Conservation (phyloP, 2,797 vertebrate genomes). For the Chiroxiphia lanceolata region DNA sequence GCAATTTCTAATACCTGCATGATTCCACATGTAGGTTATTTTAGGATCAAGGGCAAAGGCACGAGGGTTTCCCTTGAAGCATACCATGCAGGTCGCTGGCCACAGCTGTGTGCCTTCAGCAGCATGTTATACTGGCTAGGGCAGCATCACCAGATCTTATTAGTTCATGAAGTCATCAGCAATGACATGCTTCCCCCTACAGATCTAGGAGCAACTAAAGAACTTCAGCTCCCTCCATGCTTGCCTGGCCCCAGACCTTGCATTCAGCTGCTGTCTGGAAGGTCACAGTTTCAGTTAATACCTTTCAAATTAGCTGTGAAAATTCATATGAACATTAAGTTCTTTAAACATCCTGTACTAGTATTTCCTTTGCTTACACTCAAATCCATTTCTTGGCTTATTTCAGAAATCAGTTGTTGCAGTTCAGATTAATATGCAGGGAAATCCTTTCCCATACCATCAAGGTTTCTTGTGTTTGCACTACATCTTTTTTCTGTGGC, state of each 20-base stretch:
- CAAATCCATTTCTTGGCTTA: not conserved
- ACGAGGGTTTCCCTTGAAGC: not conserved
- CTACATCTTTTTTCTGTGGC: not conserved
- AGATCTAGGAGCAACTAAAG: not conserved
- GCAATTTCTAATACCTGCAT: rapidly evolving
- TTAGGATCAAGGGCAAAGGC: not conserved
- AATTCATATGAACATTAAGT: not conserved
- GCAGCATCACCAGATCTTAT: not conserved
- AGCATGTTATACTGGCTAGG: not conserved
- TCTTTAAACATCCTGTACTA: not conserved
- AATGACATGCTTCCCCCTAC: not conserved
- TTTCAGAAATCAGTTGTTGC: not conserved
- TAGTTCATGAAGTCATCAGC: not conserved
- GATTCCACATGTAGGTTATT: not conserved
- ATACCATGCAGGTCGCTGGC: rapidly evolving
- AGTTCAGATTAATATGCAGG: not conserved
- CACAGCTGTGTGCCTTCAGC: not conserved
- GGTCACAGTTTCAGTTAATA: not conserved
- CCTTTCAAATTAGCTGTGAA: not conserved
- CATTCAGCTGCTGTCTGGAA: not conserved
- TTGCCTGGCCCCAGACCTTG: not conserved
- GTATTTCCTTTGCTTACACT: not conserved
- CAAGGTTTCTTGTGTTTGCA: not conserved
- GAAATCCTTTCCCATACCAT: not conserved
- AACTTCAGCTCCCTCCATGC: not conserved